A percentile compares a stretch with the other conserved stretches of the same genome.
phyloP scores from a whole-genome alignment of 2,888 invertebrate species.

The Macropis europaea region DNA sequence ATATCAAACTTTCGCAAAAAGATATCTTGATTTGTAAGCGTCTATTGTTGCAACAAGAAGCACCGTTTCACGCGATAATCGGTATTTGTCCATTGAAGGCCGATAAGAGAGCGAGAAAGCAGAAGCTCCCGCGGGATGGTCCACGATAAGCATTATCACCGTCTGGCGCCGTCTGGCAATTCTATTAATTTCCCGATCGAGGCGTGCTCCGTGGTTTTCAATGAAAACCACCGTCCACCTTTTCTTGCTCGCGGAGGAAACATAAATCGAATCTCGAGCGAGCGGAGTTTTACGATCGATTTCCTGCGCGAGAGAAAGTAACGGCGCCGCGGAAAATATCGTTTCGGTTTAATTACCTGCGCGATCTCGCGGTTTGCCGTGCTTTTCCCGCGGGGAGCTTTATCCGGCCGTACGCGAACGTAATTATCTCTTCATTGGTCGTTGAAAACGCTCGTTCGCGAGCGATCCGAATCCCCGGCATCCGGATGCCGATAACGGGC shows the following conservation, averaged over 20 bases:
- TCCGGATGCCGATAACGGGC: slow-evolving; percentile 34
- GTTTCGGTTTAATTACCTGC: slow-evolving; percentile 20
- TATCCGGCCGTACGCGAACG: slow-evolving; percentile 19
- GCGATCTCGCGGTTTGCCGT: no score
- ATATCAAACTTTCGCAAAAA: no score
- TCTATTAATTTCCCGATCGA: slow-evolving; percentile 68
- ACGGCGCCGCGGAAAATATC: slow-evolving; percentile 3
- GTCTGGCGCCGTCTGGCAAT: slow-evolving; percentile 71
- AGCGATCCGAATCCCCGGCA: slow-evolving; percentile 22
- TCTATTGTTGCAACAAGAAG: slow-evolving; percentile 24
- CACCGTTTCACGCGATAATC: slow-evolving; percentile 32
- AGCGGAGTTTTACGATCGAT: slow-evolving; percentile 29
- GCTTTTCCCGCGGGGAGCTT: no score
- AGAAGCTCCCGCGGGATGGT: slow-evolving; percentile 27
- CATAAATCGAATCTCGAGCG: slow-evolving; percentile 5
- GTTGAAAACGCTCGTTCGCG: not conserved
- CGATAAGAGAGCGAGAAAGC: slow-evolving; percentile 29
- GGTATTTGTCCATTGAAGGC: slow-evolving; percentile 33
- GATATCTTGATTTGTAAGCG: slow-evolving; percentile 16
- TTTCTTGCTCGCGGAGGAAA: slow-evolving; percentile 2
- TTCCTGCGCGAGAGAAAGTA: slow-evolving; percentile 40
- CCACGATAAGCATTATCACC: slow-evolving; percentile 69
- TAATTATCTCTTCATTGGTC: slow-evolving; percentile 24
- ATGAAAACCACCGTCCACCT: not conserved
- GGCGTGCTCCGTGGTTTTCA: not conserved